Base-by-base conservation (phyloP, 92 coral and sea anemone species). In the Scolanthus callimorphus region DNA sequence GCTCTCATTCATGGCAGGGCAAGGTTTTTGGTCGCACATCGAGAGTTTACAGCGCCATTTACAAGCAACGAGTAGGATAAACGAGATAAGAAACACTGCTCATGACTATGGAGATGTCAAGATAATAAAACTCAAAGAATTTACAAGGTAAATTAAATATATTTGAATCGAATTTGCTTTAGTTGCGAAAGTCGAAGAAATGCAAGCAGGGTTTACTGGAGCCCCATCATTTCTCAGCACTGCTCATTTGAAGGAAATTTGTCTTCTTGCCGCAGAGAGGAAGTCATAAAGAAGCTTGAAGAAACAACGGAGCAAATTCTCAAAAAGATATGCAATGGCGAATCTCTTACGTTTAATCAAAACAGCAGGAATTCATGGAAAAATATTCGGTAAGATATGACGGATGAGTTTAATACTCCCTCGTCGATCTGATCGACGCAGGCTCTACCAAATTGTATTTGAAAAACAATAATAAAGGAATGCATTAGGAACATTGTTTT, bases 301-400 rank as follows among this genome's bases (percentile, higher is more conserved):
- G 53, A 67, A 49, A 56, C 87, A 25, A 55, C 85, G 49, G 76
- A 76, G 65, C 57, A 51, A 27, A 61, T 87, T 34, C 57, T 87
- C 3, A 34, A 45, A 41, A 81, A 69, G 29, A 60, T 91, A 12
- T 68, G 79, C 11, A 50, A 79, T 29, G 80, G 65, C 38, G 56
- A 71, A 8, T 29, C 90, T 13, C 97, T 95, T 0, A 73, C 71
- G 63, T 72, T 91, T 45, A 65, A 70, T 49, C 73, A 69, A 68
- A 88, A 80, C 69, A 82, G 69, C 85, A 83, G 97, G 69, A 59
- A 52, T 26, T 70, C 88, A 2, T 86, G 97, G 97, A 80, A 88
- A 37, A 91, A 91, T 59, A 62, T 82, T 55, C 69, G 78, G 97
- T 89, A 57, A 62, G 90, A 19, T 11, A 37, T 4, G 23, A n/a